Conservation (phyloP, 2,888 invertebrate genomes). For the Cheilosia soror region DNA sequence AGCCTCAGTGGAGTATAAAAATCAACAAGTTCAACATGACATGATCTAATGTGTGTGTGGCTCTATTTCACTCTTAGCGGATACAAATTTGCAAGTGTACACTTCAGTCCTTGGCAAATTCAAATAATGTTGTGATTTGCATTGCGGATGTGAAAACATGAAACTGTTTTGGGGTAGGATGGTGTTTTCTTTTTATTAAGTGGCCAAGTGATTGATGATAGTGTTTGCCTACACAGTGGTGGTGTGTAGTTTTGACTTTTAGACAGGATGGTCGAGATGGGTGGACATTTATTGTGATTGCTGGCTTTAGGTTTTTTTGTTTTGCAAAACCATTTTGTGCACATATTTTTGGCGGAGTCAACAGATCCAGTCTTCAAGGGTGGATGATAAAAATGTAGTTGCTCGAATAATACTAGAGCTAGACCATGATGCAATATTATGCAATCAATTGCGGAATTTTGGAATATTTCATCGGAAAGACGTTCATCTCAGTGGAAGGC, state of each 20-base stretch:
- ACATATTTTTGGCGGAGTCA: too few species aligned
- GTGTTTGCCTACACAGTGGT: background rate
- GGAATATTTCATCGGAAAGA: too few species aligned
- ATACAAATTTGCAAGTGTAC: slow-evolving; percentile 39
- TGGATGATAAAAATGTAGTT: too few species aligned
- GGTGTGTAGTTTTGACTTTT: slow-evolving; percentile 4
- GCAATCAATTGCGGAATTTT: too few species aligned
- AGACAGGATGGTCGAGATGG: background rate
- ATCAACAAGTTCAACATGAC: slow-evolving; percentile 66
- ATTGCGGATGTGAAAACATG: slow-evolving; percentile 69
- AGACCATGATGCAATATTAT: too few species aligned
- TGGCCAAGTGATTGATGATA: slow-evolving; percentile 66
- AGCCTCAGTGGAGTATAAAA: slow-evolving; percentile 41
- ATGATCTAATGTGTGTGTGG: slow-evolving; percentile 45
- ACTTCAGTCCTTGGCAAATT: slow-evolving; percentile 58
- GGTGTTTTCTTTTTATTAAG: slow-evolving; percentile 53
- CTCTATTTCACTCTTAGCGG: slow-evolving; percentile 48
- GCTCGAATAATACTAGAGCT: too few species aligned
- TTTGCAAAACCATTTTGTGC: background rate
- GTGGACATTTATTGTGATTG: slow-evolving; percentile 1
- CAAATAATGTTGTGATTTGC: slow-evolving; percentile 71
- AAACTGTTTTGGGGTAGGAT: slow-evolving; percentile 37
- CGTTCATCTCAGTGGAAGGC: too few species aligned
- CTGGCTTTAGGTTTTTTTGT: background rate
- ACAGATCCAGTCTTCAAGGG: too few species aligned